A percentile compares a stretch with the other conserved stretches of the same genome.
These are phyloP conservation scores for Carduelis carduelis DNA, from an alignment of 2,797 vertebrate genomes.

Conservation along the genomic window DNA sequence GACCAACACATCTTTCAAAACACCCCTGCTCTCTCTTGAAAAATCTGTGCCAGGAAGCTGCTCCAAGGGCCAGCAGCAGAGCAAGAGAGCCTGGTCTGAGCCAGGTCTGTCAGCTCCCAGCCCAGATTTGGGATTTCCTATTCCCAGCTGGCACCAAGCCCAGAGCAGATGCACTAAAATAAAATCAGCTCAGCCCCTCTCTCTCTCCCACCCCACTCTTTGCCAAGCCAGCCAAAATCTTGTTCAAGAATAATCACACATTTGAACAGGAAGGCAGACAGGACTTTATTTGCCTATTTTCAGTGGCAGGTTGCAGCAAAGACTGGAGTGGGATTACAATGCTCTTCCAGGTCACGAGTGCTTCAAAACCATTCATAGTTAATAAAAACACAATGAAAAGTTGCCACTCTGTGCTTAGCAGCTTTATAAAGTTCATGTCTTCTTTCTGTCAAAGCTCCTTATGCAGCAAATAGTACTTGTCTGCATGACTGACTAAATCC, in stretches of 20 bases:
- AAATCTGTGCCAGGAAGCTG: background rate
- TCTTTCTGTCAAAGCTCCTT: background rate
- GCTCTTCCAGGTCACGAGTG: background rate
- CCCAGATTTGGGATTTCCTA: background rate
- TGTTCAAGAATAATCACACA: background rate
- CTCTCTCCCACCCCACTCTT: background rate
- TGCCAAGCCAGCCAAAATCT: background rate
- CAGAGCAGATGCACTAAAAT: background rate
- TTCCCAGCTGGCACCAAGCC: background rate
- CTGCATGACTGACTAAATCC: background rate
- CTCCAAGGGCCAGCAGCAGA: background rate
- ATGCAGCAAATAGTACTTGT: background rate
- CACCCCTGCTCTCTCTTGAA: background rate
- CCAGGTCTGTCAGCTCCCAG: background rate
- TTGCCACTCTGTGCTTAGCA: background rate
- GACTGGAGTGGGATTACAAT: background rate
- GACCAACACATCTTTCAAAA: background rate
- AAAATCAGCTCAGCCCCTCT: background rate
- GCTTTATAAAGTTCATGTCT: conserved; percentile 5
- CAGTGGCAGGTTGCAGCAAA: background rate
- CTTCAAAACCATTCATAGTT: background rate
- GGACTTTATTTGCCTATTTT: background rate
- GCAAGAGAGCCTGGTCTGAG: background rate
- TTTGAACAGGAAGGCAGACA: background rate
- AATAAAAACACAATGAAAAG: background rate